Conservation (phyloP, 1,140 invertebrate genomes). For the Thrips palmi region DNA sequence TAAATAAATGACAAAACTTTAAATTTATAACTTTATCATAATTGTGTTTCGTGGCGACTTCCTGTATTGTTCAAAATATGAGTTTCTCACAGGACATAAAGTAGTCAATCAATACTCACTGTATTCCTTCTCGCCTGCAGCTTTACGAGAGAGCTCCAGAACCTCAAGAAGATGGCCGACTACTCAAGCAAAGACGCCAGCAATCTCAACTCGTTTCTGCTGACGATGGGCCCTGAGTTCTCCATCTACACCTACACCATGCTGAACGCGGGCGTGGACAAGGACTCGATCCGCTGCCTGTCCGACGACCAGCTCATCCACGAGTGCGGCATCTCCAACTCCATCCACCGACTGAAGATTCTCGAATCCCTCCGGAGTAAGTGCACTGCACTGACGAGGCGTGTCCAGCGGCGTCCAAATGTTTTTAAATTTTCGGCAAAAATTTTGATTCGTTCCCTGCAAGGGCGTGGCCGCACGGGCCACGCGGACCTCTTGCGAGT, state of each 20-base stretch:
- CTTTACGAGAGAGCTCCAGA: slow-evolving; percentile 86
- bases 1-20: not conserved
- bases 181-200: slow-evolving; percentile 87
- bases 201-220: slow-evolving; percentile 80
- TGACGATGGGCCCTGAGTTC: slow-evolving; percentile 73
- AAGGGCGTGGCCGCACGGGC: too few species aligned
- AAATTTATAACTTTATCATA: too few species aligned
- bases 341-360: slow-evolving; percentile 83
- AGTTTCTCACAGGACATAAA: too few species aligned
- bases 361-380: slow-evolving; percentile 69
- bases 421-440: too few species aligned
- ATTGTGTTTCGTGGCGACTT: too few species aligned
- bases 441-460: too few species aligned
- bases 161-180: slow-evolving; percentile 91
- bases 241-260: slow-evolving; percentile 94
- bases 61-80: too few species aligned
- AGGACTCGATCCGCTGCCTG: slow-evolving; percentile 54
- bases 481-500: not conserved
- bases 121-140: slow-evolving; percentile 23
- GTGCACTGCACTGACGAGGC: slow-evolving; percentile 17
- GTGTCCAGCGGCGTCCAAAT: too few species aligned
- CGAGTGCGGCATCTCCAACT: slow-evolving; percentile 85
- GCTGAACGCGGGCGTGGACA: slow-evolving; percentile 87
- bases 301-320: slow-evolving; percentile 77
- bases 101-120: too few species aligned